phyloP scores from a whole-genome alignment of 2,113 vertebrate genomes.

The Oostethus manadensis region DNA sequence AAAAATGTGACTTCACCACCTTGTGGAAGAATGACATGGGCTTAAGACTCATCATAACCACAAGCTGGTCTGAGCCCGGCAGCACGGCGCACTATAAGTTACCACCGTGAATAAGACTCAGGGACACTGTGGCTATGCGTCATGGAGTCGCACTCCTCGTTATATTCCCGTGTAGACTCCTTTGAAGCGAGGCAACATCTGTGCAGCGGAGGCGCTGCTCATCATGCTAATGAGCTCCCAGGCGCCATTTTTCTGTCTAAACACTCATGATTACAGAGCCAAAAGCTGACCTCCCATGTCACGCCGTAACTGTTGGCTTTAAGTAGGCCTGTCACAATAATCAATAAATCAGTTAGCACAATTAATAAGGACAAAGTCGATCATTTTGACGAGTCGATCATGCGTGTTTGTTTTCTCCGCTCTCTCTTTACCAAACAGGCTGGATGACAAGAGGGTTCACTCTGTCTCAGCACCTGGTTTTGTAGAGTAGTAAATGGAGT shows the following conservation, averaged over 20 bases:
- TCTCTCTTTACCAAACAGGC: too few relatives aligned
- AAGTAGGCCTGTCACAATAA: too few relatives aligned
- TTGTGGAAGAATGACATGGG: too few relatives aligned
- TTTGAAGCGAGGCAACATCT: constrained; percentile 66
- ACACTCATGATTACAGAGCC: constrained; percentile 15
- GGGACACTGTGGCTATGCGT: neutral
- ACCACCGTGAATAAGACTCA: constrained; percentile 8
- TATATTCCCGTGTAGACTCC: constrained; percentile 24
- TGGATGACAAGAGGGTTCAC: too few relatives aligned
- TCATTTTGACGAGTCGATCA: too few relatives aligned
- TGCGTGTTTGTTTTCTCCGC: too few relatives aligned
- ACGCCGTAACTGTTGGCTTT: neutral
- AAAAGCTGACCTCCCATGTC: constrained; percentile 7
- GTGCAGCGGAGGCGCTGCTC: constrained; percentile 33
- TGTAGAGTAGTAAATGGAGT: too few relatives aligned
- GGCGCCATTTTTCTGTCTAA: constrained; percentile 21
- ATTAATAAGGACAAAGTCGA: too few relatives aligned
- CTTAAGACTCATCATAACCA: too few relatives aligned
- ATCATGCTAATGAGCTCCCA: constrained; percentile 52
- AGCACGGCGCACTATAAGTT: neutral
- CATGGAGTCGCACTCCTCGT: constrained; percentile 27
- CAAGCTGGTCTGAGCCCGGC: too few relatives aligned
- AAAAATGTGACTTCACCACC: neutral
- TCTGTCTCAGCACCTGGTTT: too few relatives aligned
- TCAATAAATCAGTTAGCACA: too few relatives aligned